Conservation (phyloP, 2,888 invertebrate genomes). For the Apamea crenata region DNA sequence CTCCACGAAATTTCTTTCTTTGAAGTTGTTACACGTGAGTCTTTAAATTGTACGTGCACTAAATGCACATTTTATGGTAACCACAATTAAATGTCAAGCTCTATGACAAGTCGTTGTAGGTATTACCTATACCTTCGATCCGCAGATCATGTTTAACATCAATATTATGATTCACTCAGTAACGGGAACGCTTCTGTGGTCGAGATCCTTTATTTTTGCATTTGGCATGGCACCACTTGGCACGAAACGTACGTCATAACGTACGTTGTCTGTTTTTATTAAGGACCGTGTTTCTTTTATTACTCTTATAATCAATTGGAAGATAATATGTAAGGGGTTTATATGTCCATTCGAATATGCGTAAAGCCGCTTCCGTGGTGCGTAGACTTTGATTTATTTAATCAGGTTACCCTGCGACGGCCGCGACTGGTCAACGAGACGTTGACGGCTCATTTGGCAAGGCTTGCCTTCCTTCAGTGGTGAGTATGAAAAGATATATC, state of each 20-base stretch:
- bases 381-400: background rate
- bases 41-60: background rate
- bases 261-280: constrained; percentile 39
- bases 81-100: background rate
- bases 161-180: constrained; percentile 66
- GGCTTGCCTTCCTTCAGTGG: background rate
- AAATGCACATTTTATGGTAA: background rate
- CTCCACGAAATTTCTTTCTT: background rate
- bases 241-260: constrained; percentile 56
- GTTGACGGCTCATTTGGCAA: background rate
- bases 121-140: background rate
- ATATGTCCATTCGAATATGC: background rate
- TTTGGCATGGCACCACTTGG: constrained; percentile 67
- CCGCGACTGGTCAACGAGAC: background rate
- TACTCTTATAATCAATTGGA: background rate
- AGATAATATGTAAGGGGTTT: background rate
- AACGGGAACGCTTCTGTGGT: constrained; percentile 66
- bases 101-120: background rate
- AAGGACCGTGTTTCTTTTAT: constrained; percentile 41
- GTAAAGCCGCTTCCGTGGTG: background rate
- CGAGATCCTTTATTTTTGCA: constrained; percentile 64
- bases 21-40: background rate
- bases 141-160: constrained; percentile 22
- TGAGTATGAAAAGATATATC: background rate
- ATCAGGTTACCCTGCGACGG: too few species aligned